Evolutionary conservation across 2,113 vertebrate genomes (phyloP).

Genomic region (Lanius collurio): DNA sequence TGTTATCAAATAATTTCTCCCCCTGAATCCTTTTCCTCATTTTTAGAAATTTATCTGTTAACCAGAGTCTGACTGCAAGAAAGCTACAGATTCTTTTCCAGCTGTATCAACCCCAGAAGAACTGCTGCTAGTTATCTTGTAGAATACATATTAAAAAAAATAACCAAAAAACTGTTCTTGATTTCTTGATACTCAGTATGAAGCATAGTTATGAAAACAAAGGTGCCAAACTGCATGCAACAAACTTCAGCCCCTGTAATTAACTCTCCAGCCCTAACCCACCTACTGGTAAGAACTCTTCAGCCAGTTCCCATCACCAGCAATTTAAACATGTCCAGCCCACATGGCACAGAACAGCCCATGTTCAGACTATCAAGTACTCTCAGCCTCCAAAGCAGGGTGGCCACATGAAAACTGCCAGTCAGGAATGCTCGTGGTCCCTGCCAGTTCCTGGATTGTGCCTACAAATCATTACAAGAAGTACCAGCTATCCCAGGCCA

Average conservation of each 20-base stretch:
- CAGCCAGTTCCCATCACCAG: not conserved
- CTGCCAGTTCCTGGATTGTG: not conserved
- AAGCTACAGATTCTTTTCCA: not conserved
- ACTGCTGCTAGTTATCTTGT: not conserved
- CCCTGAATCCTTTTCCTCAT: not conserved
- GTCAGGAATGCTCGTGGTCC: not conserved
- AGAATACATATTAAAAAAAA: not conserved
- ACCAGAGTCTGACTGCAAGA: not conserved
- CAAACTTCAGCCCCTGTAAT: not conserved
- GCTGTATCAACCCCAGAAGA: not conserved
- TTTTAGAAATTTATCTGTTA: not conserved
- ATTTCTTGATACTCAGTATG: not conserved
- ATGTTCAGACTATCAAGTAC: not conserved
- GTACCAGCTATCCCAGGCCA: not conserved
- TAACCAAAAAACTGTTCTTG: not conserved
- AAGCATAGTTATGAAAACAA: not conserved
- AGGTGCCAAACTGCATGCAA: not conserved
- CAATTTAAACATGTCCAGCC: rapidly evolving
- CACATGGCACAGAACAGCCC: not conserved
- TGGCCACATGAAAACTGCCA: not conserved
- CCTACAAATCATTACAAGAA: not conserved
- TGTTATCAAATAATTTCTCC: not conserved
- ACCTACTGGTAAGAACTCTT: not conserved
- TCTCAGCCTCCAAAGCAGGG: not conserved
- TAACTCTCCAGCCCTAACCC: not conserved